A percentile compares a stretch with the other conserved stretches of the same genome.
Conservation (phyloP, 2,888 invertebrate species). For the Artemia sinica region DNA sequence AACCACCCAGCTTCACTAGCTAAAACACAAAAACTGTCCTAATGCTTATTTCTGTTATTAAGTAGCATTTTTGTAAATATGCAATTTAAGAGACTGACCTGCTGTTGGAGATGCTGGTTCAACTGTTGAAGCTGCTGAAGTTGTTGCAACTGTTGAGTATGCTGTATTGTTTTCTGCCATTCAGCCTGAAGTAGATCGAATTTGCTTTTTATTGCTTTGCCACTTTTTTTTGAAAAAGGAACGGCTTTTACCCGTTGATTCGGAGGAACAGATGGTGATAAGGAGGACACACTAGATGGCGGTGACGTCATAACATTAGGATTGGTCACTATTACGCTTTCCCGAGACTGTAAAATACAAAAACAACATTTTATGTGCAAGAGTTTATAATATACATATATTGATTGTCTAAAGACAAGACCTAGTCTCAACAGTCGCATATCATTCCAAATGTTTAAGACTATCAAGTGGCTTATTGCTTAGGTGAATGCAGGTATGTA, state of each 20-base stretch:
- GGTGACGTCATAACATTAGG: slow-evolving; percentile 21
- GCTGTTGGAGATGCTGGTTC: slow-evolving; percentile 28
- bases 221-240: slow-evolving; percentile 59
- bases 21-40: too few species aligned
- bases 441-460: too few species aligned
- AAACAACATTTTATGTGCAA: not conserved
- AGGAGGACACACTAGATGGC: slow-evolving; percentile 17
- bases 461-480: too few species aligned
- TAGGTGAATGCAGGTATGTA: too few species aligned
- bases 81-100: slow-evolving; percentile 21
- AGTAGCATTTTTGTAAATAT: too few species aligned
- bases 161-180: slow-evolving; percentile 28
- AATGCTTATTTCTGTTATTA: too few species aligned
- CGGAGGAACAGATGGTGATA: slow-evolving; percentile 18
- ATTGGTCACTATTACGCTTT: slow-evolving; percentile 24
- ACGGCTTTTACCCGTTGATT: slow-evolving; percentile 61
- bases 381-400: too few species aligned
- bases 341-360: slow-evolving; percentile 18
- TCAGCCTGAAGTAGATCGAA: slow-evolving; percentile 35
- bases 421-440: too few species aligned
- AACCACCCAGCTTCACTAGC: too few species aligned
- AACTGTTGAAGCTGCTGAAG: slow-evolving; percentile 29
- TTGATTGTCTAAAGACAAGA: too few species aligned
- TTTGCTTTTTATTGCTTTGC: slow-evolving; percentile 43
- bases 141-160: slow-evolving; percentile 28